phyloP scores from a whole-genome alignment of 2,797 vertebrate species.

The Streptopelia turtur region DNA sequence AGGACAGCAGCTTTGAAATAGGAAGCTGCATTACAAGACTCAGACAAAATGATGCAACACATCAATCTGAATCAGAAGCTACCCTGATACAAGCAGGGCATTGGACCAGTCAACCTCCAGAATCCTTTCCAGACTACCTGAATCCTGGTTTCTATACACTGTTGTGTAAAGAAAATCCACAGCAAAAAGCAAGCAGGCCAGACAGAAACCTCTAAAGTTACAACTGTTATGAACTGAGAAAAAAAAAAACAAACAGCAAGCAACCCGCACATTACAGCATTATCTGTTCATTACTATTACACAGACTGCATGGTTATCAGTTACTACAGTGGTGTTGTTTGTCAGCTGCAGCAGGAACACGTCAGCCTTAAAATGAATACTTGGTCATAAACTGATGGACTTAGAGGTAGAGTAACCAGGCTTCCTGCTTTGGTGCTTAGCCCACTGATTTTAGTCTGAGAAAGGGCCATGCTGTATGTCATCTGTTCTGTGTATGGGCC shows the following conservation, averaged over 20 bases:
- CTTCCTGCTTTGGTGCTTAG: not conserved
- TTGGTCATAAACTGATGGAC: not conserved
- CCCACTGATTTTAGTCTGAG: not conserved
- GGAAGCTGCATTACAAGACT: not conserved
- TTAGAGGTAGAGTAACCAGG: not conserved
- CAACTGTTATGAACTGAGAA: not conserved
- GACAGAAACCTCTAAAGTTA: not conserved
- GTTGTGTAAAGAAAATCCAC: not conserved
- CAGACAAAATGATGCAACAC: not conserved
- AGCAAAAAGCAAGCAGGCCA: not conserved
- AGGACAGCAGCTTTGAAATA: not conserved
- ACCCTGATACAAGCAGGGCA: rapidly evolving
- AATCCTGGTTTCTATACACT: not conserved
- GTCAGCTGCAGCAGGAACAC: not conserved
- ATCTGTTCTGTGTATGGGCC: not conserved
- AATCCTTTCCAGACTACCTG: not conserved
- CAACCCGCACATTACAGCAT: rapidly evolving
- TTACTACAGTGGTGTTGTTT: not conserved
- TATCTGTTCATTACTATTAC: not conserved
- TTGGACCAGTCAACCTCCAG: rapidly evolving
- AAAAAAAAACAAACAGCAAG: not conserved
- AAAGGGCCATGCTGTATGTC: not conserved
- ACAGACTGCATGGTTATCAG: not conserved
- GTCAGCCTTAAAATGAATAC: not conserved
- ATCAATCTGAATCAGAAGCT: not conserved